Evolutionary conservation across 2,113 vertebrate genomes (phyloP).

Genomic region (Daboia siamensis): DNA sequence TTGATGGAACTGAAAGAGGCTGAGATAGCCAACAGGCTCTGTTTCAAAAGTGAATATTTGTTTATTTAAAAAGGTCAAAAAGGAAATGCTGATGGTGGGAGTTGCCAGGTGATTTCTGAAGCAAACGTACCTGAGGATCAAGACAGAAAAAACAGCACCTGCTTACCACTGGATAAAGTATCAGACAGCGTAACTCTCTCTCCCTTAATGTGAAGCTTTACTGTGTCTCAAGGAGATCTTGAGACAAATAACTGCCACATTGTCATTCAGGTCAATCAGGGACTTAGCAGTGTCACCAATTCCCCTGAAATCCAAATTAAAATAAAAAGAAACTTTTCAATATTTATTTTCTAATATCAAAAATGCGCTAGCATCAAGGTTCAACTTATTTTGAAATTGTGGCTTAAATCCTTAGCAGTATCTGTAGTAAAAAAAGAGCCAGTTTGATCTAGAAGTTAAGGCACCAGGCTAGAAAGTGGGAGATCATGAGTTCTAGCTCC

Average conservation of each 20-base stretch:
- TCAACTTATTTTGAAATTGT: neutral
- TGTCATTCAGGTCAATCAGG: neutral
- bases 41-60: conserved; percentile 41
- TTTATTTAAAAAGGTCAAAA: conserved; percentile 58
- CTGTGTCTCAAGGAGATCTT: neutral
- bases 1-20: conserved; percentile 53
- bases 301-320: neutral
- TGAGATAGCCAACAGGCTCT: conserved; percentile 31
- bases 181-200: neutral
- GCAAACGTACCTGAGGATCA: neutral
- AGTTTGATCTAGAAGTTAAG: too few species aligned
- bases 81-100: conserved; percentile 45
- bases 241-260: neutral
- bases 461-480: too few species aligned
- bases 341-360: neutral
- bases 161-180: neutral
- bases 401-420: neutral
- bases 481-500: too few species aligned
- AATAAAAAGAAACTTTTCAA: neutral
- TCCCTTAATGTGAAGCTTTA: neutral
- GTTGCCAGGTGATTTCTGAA: neutral
- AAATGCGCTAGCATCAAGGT: neutral
- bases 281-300: neutral
- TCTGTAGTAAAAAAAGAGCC: neutral
- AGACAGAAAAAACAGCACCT: neutral